Conservation (phyloP, 1,140 invertebrate species). For the Tigriopus japonicus region DNA sequence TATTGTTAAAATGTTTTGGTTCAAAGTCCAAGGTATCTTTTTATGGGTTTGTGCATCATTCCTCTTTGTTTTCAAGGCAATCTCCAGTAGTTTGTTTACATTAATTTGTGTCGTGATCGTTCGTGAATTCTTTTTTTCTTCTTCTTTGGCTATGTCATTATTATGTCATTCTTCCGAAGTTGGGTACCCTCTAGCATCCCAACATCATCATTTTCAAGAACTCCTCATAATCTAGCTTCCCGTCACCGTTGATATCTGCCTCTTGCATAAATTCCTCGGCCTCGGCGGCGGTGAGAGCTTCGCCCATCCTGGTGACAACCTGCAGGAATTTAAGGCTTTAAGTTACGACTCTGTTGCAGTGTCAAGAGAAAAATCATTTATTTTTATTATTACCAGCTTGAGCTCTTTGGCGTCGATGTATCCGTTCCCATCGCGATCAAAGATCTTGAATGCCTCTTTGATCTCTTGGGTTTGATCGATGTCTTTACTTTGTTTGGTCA, state of each 20-base stretch:
- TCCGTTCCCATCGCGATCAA: slow-evolving; percentile 11
- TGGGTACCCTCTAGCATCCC: background rate
- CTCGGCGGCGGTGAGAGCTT: background rate
- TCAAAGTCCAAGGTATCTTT: too few species aligned
- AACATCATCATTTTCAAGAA: slow-evolving; percentile 8
- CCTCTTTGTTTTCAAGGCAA: too few species aligned
- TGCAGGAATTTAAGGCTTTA: background rate
- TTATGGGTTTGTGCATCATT: too few species aligned
- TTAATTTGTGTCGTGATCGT: too few species aligned
- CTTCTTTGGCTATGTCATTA: too few species aligned
- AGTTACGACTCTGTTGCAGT: too few species aligned
- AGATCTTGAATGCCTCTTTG: slow-evolving; percentile 11
- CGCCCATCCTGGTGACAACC: slow-evolving; percentile 6
- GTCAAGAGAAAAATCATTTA: too few species aligned
- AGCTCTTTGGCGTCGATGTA: slow-evolving; percentile 10
- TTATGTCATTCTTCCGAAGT: too few species aligned
- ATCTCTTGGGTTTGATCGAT: background rate
- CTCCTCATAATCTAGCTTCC: slow-evolving; percentile 8
- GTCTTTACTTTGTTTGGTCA: slow-evolving; percentile 1
- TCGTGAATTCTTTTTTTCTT: too few species aligned
- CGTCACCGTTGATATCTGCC: slow-evolving; percentile 6
- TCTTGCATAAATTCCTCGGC: slow-evolving; percentile 12
- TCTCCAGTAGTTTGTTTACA: too few species aligned
- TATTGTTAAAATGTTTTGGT: too few species aligned
- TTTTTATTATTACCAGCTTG: background rate